These are phyloP conservation scores for Adelphocoris suturalis DNA, from an alignment of 2,888 invertebrate genomes.

Conservation along the genomic window DNA sequence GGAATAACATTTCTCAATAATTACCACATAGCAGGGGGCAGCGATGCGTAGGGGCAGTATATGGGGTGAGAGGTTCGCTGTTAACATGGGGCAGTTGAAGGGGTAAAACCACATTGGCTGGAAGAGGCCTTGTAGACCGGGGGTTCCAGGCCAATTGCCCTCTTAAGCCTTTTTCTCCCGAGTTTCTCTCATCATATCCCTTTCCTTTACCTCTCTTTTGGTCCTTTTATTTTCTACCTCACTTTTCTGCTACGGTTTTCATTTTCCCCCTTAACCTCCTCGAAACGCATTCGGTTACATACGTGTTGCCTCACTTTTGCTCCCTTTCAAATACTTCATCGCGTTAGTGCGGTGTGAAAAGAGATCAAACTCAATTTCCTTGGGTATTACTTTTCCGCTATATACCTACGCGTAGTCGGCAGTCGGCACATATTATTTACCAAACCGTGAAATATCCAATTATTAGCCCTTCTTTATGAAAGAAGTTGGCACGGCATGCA, in stretches of 20 bases:
- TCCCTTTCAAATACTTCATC: slow-evolving; percentile 10
- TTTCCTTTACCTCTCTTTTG: neutral
- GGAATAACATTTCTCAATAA: slow-evolving; percentile 36
- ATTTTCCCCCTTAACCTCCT: neutral
- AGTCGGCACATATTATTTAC: neutral
- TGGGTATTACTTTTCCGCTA: neutral
- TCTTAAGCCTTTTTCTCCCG: slow-evolving; percentile 35
- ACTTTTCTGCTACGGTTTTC: slow-evolving; percentile 39
- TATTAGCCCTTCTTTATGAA: no score
- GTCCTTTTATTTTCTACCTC: slow-evolving; percentile 11
- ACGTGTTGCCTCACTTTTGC: neutral
- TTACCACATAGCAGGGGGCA: neutral
- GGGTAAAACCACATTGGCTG: slow-evolving; percentile 42
- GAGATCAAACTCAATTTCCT: slow-evolving; percentile 6
- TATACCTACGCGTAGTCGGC: neutral
- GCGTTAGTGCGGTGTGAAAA: slow-evolving; percentile 9
- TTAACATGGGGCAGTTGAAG: slow-evolving; percentile 36
- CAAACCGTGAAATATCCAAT: neutral
- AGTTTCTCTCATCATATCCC: slow-evolving; percentile 27
- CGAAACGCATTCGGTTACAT: slow-evolving; percentile 10
- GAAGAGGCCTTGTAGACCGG: slow-evolving; percentile 31
- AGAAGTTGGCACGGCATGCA: no score
- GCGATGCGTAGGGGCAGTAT: neutral
- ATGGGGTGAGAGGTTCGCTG: slow-evolving; percentile 17
- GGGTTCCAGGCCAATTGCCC: slow-evolving; percentile 33